A percentile compares a stretch with the other conserved stretches of the same genome.
Evolutionary conservation across 2,113 vertebrate species (phyloP).

Genomic region (Embiotoca jacksoni): DNA sequence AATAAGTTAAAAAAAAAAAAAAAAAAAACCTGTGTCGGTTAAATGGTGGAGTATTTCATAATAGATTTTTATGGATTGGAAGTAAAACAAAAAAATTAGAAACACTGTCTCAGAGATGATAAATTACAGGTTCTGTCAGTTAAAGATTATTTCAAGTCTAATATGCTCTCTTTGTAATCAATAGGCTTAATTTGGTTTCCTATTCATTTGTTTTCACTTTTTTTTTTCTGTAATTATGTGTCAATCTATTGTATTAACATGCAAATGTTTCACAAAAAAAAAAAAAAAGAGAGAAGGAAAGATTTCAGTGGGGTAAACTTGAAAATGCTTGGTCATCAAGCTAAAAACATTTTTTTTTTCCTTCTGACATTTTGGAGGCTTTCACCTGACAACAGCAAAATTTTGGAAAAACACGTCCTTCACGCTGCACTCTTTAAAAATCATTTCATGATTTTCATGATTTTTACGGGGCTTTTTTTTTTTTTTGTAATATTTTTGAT

Average conservation of each 20-base stretch:
- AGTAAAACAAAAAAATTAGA: too few species aligned
- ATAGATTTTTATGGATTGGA: too few species aligned
- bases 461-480: constrained; percentile 10
- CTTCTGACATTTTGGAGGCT: constrained; percentile 35
- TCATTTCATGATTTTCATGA: not conserved
- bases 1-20: too few species aligned
- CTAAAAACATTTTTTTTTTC: constrained; percentile 21
- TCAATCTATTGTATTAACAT: not conserved
- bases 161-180: too few species aligned
- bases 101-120: too few species aligned
- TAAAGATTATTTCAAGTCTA: too few species aligned
- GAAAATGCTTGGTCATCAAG: constrained; percentile 51
- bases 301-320: constrained; percentile 4
- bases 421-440: constrained; percentile 16
- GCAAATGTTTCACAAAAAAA: not conserved
- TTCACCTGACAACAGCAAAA: constrained; percentile 56
- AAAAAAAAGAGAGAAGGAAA: not conserved
- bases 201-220: not conserved
- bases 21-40: too few species aligned
- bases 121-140: too few species aligned
- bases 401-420: constrained; percentile 23
- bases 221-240: constrained; percentile 1
- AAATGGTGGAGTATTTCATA: too few species aligned
- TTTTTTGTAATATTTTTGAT: constrained; percentile 7
- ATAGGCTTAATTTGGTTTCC: too few species aligned